Conservation (phyloP, 2,888 invertebrate species). For the Smittia aterrima region DNA sequence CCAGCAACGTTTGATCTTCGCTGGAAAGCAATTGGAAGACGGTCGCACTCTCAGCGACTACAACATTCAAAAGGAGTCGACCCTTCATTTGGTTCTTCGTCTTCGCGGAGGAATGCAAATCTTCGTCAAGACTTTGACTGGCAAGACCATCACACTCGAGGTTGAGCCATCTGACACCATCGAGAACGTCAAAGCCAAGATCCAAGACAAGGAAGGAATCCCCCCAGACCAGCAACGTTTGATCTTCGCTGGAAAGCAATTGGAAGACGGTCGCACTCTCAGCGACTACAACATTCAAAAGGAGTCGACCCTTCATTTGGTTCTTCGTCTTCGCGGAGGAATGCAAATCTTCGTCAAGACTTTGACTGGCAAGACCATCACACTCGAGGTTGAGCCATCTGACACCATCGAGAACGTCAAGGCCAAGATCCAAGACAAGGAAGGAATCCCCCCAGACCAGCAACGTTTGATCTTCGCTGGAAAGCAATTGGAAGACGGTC, state of each 20-base stretch:
- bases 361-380: constrained; percentile 92
- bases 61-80: constrained; percentile 48
- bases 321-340: constrained; percentile 44
- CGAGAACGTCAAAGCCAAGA: constrained; percentile 27
- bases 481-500: constrained; percentile 93
- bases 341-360: constrained; percentile 99
- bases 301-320: constrained; percentile 9
- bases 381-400: constrained; percentile 87
- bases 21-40: constrained; percentile 94
- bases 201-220: constrained; percentile 27
- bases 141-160: constrained; percentile 13
- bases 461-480: constrained; percentile 92
- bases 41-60: constrained; percentile 74
- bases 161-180: constrained; percentile 27
- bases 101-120: constrained; percentile 74
- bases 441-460: constrained; percentile 83
- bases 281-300: constrained; percentile 27
- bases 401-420: constrained; percentile 96
- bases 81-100: constrained; percentile 82
- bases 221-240: constrained; percentile 16
- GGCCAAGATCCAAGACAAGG: constrained; percentile 88
- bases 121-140: constrained; percentile 4
- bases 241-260: constrained; percentile 10
- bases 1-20: constrained; percentile 88
- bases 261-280: constrained; percentile 7